Evolutionary conservation across 2,797 vertebrate species (phyloP), one percentile per base, ranked within the genome.

Genomic region (Euthynnus affinis): DNA sequence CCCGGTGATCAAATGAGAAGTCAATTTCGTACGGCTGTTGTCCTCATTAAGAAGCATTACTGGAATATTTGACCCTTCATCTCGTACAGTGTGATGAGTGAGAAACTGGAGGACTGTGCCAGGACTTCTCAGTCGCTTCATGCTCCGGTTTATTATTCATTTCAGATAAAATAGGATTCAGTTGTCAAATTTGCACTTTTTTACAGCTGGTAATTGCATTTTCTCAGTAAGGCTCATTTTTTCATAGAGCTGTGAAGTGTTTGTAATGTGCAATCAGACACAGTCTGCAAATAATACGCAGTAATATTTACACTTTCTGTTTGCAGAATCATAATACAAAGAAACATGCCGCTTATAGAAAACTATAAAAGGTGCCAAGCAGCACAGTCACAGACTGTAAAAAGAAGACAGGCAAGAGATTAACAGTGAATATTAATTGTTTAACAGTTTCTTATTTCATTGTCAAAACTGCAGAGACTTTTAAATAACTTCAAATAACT

Each of bases 11-110:
- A 81, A 80, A 80, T 69, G 66, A 81, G 71, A 80, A 81, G 78
- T 84, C 34, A 56, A 80, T 80, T 89, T 76, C 78, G 62, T 51
- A 71, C 67, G 71, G 52, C 77, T 86, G 80, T 88, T 87, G 67
- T 86, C 79, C 67, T 85, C 85, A 78, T 89, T 88, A 89, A 51
- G 74, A 74, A 68, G 78, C 65, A 74, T 77, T 78, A 78, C 76
- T 71, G 61, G 52, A 82, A 78, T 76, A 74, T 78, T 70, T 87
- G 78, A 88, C 74, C 83, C 74, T 69, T 83, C 74, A 37, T 85
- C 81, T 71, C 20, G 0, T 65, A 56, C 51, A 66, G 75, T 71
- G 62, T 70, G 85, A 85, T 66, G 65, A 86, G 73, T 69, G 77
- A 71, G 65, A 82, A 48, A 62, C 49, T 56, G 27, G 15, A 29